Base-by-base conservation (phyloP, 2,888 invertebrate species). In the Opisthograptis luteolata region DNA sequence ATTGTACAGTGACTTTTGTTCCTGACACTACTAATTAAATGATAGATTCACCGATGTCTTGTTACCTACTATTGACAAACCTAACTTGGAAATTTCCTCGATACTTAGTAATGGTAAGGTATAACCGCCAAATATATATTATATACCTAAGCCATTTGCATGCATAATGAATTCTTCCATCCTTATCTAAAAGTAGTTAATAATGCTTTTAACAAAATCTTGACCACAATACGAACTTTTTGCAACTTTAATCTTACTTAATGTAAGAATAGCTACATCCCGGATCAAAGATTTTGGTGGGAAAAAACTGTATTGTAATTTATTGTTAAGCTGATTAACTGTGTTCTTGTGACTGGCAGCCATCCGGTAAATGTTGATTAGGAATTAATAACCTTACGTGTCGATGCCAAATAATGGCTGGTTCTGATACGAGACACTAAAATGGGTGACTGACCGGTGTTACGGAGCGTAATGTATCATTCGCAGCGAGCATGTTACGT, bases 251-350 rank as follows among this genome's bases (percentile, higher is more conserved):
- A 44, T 30, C 44, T 37, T 27, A 32, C 24, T 20, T 50, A 44
- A 39, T 41, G 40, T 24, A 44, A 51, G 39, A 51, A 51, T 50
- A 35, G 39, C 31, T 25, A 37, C 49, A 49, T 30, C 50, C 50
- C 44, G 50, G 50, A 51, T 51, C 50, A 45, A 41, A 51, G 24
- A 44, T 35, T 25, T 34, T 30, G 20, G 27, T 7, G 7, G 14
- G n/a, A 35, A 40, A 43, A 48, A 40, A 35, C 10, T 9, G 13
- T 40, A 44, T 44, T 24, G 22, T 51, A 45, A 25, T 25, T 34
- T 50, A 43, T 49, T 49, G 20, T 30, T 43, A 50, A 40, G 50
- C 44, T 51, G 47, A 54, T 51, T 58, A 54, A 51, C 51, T 41
- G 54, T 43, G 45, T 39, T 39, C 27, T 43, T 47, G 15, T 48